Conservation (phyloP, 2,113 vertebrate species). For the Sigmodon hispidus region DNA sequence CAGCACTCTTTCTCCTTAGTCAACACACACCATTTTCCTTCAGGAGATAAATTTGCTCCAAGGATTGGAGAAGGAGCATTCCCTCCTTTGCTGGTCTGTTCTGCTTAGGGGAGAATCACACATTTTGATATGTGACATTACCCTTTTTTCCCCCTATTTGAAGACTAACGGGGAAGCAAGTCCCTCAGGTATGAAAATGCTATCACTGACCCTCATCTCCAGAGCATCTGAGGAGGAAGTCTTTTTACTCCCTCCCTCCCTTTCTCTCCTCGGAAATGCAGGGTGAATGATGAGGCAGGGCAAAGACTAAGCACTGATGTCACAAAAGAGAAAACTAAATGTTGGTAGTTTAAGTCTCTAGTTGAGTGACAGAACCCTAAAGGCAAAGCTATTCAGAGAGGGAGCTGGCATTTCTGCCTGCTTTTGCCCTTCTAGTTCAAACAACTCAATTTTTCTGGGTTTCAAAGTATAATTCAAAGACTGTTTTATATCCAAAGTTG, state of each 20-base stretch:
- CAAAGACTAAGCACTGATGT: not conserved
- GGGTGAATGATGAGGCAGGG: not conserved
- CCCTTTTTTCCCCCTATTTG: not conserved
- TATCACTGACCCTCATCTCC: not conserved
- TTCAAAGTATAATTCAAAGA: constrained; percentile 56
- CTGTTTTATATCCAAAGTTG: constrained; percentile 53
- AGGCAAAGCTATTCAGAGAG: constrained; percentile 62
- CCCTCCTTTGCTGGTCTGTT: not conserved
- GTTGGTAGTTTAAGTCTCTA: constrained; percentile 3
- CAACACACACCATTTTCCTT: not conserved
- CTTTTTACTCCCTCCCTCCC: not conserved
- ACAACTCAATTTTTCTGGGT: constrained; percentile 48
- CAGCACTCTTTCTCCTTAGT: not conserved
- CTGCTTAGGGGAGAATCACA: not conserved
- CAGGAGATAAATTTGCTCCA: not conserved
- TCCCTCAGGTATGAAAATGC: not conserved
- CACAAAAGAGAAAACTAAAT: constrained; percentile 26
- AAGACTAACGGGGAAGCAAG: not conserved
- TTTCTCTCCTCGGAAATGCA: not conserved
- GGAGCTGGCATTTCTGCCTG: constrained; percentile 44
- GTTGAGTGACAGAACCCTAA: constrained; percentile 55
- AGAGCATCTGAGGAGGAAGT: constrained; percentile 28
- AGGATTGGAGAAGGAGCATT: not conserved
- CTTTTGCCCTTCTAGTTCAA: constrained; percentile 58
- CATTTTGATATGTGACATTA: not conserved